These are phyloP conservation scores for Kryptolebias ocellatus DNA, from an alignment of 2,797 vertebrate genomes.

Conservation along the genomic window DNA sequence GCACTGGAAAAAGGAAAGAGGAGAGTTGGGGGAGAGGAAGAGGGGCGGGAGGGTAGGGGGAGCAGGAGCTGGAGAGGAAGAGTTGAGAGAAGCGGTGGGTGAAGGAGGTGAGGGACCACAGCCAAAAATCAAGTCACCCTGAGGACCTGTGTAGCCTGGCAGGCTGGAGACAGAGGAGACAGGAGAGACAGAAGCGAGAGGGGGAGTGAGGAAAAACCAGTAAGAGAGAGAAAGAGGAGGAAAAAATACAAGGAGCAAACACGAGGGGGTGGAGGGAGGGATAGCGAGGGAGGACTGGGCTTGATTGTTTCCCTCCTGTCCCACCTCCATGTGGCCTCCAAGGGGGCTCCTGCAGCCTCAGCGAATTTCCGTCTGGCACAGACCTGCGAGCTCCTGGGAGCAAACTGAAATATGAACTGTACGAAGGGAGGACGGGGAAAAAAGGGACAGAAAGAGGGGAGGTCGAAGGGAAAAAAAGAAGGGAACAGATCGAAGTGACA, in stretches of 20 bases:
- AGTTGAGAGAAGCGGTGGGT: slow-evolving; percentile 57
- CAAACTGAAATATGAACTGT: slow-evolving; percentile 95
- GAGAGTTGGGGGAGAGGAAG: slow-evolving; percentile 62
- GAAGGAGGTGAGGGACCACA: slow-evolving; percentile 74
- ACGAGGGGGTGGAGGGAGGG: slow-evolving; percentile 56
- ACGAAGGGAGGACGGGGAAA: slow-evolving; percentile 77
- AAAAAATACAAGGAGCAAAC: slow-evolving; percentile 67
- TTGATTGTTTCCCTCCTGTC: slow-evolving; percentile 89
- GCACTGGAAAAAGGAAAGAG: slow-evolving; percentile 45
- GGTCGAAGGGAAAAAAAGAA: slow-evolving; percentile 25
- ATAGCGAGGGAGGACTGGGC: slow-evolving; percentile 85
- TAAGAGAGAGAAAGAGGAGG: slow-evolving; percentile 65
- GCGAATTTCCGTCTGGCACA: slow-evolving; percentile 93
- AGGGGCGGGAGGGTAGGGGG: slow-evolving; percentile 24
- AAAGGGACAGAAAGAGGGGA: slow-evolving; percentile 58
- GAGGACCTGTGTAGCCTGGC: slow-evolving; percentile 92
- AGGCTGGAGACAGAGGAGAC: slow-evolving; percentile 81
- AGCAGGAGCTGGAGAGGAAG: slow-evolving; percentile 49
- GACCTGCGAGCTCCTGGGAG: slow-evolving; percentile 94
- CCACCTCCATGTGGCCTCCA: slow-evolving; percentile 93
- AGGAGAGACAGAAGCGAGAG: slow-evolving; percentile 72
- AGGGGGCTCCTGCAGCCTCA: slow-evolving; percentile 90
- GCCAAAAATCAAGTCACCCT: slow-evolving; percentile 86
- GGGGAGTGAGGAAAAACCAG: slow-evolving; percentile 74
- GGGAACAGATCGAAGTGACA: slow-evolving; percentile 34